Conservation (phyloP, 2,113 vertebrate genomes). For the Gnathonemus longibarbis region DNA sequence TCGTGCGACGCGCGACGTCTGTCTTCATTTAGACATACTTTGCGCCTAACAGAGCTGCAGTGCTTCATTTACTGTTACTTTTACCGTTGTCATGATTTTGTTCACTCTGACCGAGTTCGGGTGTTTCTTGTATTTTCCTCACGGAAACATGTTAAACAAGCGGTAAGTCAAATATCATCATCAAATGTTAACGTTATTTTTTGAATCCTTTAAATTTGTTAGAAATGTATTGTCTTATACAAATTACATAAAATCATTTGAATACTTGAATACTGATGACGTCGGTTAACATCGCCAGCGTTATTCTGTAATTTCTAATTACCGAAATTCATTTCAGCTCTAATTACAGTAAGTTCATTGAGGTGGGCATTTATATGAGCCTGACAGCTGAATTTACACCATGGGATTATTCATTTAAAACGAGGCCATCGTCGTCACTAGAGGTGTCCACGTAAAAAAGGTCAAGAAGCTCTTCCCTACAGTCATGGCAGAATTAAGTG, state of each 20-base stretch:
- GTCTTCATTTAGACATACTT: no score
- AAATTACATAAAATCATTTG: not conserved
- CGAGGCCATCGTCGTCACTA: not conserved
- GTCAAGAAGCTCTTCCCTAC: not conserved
- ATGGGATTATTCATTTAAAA: not conserved
- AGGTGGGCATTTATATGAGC: not conserved
- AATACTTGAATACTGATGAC: not conserved
- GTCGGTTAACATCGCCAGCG: not conserved
- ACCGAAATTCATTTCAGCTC: no score
- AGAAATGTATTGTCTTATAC: not conserved
- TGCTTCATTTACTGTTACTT: not conserved
- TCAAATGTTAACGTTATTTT: not conserved
- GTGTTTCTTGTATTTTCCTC: not conserved
- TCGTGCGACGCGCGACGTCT: not conserved
- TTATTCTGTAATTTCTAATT: not conserved
- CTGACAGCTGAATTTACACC: not conserved
- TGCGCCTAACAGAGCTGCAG: not conserved
- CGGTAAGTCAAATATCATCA: not conserved
- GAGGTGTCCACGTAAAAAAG: not conserved
- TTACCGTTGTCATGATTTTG: not conserved
- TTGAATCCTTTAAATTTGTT: not conserved
- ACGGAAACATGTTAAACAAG: not conserved
- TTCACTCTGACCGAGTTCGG: not conserved
- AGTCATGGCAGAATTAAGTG: not conserved
- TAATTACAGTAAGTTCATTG: not conserved